phyloP scores from a whole-genome alignment of 1,140 invertebrate species.

The Hirudo medicinalis region DNA sequence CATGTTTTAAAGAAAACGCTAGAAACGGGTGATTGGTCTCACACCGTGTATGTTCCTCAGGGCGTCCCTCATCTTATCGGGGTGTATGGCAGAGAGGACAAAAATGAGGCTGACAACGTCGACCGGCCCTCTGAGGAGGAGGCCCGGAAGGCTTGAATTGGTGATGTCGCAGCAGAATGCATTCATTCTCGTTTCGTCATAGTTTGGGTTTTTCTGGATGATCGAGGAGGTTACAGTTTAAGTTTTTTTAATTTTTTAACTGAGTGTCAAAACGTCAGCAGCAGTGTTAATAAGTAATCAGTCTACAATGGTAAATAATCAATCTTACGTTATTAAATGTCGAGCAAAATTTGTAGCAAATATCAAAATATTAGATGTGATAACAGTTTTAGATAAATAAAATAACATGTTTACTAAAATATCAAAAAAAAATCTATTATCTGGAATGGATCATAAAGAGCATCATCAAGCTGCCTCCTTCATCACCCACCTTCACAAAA shows the following conservation, averaged over 20 bases:
- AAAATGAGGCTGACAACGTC: slow-evolving; percentile 61
- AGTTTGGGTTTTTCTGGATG: slow-evolving; percentile 43
- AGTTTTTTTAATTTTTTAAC: too few relatives aligned
- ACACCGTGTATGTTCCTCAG: slow-evolving; percentile 54
- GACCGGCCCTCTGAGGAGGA: slow-evolving; percentile 42
- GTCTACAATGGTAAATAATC: too few relatives aligned
- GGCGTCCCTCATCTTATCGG: slow-evolving; percentile 58
- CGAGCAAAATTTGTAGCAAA: too few relatives aligned
- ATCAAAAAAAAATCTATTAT: too few relatives aligned
- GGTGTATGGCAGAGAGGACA: slow-evolving; percentile 65
- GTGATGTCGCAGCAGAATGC: slow-evolving; percentile 57
- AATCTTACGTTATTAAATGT: too few relatives aligned
- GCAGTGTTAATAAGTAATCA: too few relatives aligned
- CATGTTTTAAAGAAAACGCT: background rate
- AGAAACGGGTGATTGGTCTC: slow-evolving; percentile 25
- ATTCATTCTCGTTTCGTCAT: slow-evolving; percentile 51
- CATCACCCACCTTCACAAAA: slow-evolving; percentile 54
- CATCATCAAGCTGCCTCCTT: slow-evolving; percentile 33
- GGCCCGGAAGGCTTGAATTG: slow-evolving; percentile 28
- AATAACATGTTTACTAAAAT: too few relatives aligned
- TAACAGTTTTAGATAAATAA: too few relatives aligned
- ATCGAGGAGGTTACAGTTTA: slow-evolving; percentile 17
- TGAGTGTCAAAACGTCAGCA: too few relatives aligned
- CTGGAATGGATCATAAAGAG: background rate
- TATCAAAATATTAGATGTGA: too few relatives aligned